Conservation (phyloP, 2,888 invertebrate species). For the Synanthedon vespiformis region DNA sequence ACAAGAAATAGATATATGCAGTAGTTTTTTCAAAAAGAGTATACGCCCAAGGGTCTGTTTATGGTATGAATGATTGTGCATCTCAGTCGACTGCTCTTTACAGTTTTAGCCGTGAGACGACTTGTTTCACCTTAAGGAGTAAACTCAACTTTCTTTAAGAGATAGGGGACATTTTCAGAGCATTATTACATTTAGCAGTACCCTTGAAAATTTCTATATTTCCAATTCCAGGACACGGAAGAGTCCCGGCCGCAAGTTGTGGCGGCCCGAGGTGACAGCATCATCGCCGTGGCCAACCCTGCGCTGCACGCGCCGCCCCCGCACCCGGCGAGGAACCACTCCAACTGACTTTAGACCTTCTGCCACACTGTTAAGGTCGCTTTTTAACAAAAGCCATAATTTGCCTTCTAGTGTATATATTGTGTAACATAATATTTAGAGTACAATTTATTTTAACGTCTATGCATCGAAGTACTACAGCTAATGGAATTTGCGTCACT, state of each 20-base stretch:
- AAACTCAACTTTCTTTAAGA: too few species aligned
- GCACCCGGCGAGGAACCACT: conserved; percentile 49
- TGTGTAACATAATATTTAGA: background rate
- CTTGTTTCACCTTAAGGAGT: too few species aligned
- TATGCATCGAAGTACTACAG: too few species aligned
- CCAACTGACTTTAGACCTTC: conserved; percentile 31
- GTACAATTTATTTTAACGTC: too few species aligned
- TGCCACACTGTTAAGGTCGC: background rate
- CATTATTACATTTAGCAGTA: background rate
- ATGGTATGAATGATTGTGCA: too few species aligned
- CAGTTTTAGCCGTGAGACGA: too few species aligned
- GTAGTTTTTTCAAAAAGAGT: too few species aligned
- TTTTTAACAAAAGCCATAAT: conserved; percentile 30
- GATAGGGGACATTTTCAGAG: background rate
- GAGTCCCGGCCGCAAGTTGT: conserved; percentile 78
- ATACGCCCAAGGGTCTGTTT: too few species aligned
- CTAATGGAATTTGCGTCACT: too few species aligned
- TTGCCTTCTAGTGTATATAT: conserved; percentile 39
- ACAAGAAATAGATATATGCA: too few species aligned
- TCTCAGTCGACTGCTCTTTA: too few species aligned
- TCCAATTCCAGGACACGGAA: conserved; percentile 34
- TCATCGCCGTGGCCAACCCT: conserved; percentile 91
- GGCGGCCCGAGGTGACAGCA: conserved; percentile 86
- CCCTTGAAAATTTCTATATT: background rate
- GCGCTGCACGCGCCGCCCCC: conserved; percentile 72